A percentile compares a stretch with the other conserved stretches of the same genome.
Evolutionary conservation across 64 coral and sea anemone genomes (phyloP).

Genomic region (Trachythela sp.): DNA sequence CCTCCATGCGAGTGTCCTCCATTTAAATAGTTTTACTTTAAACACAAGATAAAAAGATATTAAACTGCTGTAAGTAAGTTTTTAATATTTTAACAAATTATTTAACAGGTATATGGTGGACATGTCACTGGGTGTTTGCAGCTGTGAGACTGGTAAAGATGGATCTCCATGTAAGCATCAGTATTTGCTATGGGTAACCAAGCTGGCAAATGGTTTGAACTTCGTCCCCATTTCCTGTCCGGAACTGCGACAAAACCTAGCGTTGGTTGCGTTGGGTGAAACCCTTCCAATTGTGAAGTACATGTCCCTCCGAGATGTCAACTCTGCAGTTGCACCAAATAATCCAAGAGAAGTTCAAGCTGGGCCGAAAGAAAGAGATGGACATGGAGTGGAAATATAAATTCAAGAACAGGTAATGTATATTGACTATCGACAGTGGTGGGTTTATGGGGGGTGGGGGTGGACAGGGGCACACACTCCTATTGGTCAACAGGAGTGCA

Average conservation of each 20-base stretch:
- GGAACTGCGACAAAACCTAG: neutral
- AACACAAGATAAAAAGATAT: neutral
- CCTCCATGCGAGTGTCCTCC: too few species aligned
- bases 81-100: neutral
- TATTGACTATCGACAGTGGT: too few species aligned
- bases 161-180: neutral
- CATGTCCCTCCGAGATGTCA: neutral
- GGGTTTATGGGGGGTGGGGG: too few species aligned
- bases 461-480: too few species aligned
- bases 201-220: neutral
- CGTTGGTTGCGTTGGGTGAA: neutral
- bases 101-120: neutral
- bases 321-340: neutral
- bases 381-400: neutral
- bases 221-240: neutral
- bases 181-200: neutral
- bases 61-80: neutral
- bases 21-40: neutral
- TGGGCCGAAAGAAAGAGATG: neutral
- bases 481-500: too few species aligned
- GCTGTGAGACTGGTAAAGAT: neutral
- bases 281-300: neutral
- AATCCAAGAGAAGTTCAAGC: neutral
- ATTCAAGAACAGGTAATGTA: too few species aligned
- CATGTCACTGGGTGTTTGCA: neutral